Conservation (phyloP, 2,888 invertebrate genomes). For the Limnephilus lunatus region DNA sequence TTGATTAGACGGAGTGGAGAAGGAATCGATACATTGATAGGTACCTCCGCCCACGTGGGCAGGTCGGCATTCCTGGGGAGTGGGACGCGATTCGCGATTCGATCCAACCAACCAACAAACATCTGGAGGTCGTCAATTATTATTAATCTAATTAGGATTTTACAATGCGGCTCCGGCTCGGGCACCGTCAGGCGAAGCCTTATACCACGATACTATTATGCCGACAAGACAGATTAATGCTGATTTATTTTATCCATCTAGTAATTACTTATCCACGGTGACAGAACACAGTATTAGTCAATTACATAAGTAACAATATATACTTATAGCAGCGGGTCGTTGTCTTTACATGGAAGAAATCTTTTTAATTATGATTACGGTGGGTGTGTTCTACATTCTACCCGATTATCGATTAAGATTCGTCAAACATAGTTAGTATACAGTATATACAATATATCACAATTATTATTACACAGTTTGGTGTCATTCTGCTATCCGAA, state of each 20-base stretch:
- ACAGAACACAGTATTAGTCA: not conserved
- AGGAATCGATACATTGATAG: not conserved
- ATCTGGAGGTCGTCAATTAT: not conserved
- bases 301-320: not conserved
- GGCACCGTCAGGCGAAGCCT: not conserved
- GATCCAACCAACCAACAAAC: not conserved
- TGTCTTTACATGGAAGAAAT: too few species aligned
- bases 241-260: not conserved
- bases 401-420: too few species aligned
- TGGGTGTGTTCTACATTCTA: too few species aligned
- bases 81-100: slow-evolving; percentile 2
- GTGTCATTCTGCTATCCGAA: too few species aligned
- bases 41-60: not conserved
- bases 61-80: not conserved
- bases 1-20: not conserved
- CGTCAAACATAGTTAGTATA: too few species aligned
- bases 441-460: too few species aligned
- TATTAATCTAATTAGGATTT: not conserved
- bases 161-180: not conserved
- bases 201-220: not conserved
- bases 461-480: too few species aligned
- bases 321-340: too few species aligned
- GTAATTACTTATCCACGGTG: not conserved
- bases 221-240: not conserved
- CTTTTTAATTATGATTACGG: too few species aligned